These are phyloP conservation scores for Neomonachus schauinslandi DNA, from an alignment of 2,113 vertebrate genomes.

Conservation along the genomic window DNA sequence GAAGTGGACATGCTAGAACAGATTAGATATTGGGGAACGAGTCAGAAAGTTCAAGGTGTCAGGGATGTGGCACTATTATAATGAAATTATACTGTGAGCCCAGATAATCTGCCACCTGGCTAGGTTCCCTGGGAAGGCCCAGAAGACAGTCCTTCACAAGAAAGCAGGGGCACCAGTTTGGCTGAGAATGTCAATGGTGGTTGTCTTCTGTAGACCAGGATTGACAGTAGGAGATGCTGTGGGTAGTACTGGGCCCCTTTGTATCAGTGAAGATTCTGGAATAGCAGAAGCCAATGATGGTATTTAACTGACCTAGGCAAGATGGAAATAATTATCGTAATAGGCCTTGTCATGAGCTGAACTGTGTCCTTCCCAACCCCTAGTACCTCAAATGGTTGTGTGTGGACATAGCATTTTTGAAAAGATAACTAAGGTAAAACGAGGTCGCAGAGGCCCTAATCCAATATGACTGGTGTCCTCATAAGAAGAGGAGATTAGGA, in stretches of 20 bases:
- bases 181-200: not conserved
- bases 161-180: not conserved
- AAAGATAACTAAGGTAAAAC: not conserved
- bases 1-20: not conserved
- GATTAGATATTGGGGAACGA: not conserved
- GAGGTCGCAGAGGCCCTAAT: not conserved
- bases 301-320: conserved; percentile 1
- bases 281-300: not conserved
- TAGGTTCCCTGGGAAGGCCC: not conserved
- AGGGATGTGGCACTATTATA: conserved; percentile 19
- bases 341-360: not conserved
- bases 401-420: not conserved
- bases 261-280: not conserved
- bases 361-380: not conserved
- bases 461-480: not conserved
- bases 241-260: not conserved
- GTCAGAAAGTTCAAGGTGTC: not conserved
- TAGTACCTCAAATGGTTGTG: not conserved
- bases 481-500: not conserved
- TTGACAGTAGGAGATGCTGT: not conserved
- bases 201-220: not conserved
- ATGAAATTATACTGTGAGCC: not conserved
- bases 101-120: not conserved
- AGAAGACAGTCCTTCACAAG: not conserved
- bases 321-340: not conserved